Evolutionary conservation across 2,797 vertebrate species (phyloP), one percentile per base, ranked within the genome.

Genomic region (Limnodromus scolopaceus): DNA sequence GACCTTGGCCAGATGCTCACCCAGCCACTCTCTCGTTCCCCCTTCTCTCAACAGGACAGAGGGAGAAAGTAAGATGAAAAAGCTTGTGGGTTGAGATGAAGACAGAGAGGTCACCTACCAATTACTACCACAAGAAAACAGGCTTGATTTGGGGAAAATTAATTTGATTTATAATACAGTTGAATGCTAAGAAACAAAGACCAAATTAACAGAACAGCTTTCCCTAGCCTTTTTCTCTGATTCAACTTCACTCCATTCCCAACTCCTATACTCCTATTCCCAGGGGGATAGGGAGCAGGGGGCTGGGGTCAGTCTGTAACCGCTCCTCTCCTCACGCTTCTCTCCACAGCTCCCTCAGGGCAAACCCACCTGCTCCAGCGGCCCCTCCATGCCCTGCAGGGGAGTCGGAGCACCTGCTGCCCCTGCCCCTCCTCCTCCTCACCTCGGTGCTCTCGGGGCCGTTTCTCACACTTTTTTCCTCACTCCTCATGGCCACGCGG

Each of bases 41-140:
- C 14, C 7, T 48, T 28, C 36, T 28, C 36, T n/a, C 68, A 60
- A 0, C 5, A 32, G 2, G 41, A 6, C 3, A 6, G 1, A 9
- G 9, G 6, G 16, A 58, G 5, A 78, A 25, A 25, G 51, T 16
- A 41, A 81, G 16, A 22, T 18, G 15, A 38, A 92, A 70, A 84
- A 69, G 22, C 10, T 10, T 28, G 11, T 64, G 39, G 24, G 30
- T 17, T 1, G 0, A 54, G 28, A 57, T 14, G 39, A 28, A 58
- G 48, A 23, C 23, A 20, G 5, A 17, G 24, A 51, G 6, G 46
- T 25, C 9, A 10, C 10, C 48, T 46, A 32, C 22, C 24, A 28
- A 0, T 7, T 51, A 45, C 15, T 17, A 39, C 25, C 36, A 38
- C 12, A n/a, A 68, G 28, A 32, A 58, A 80, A 16, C 2, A 41